Base-by-base conservation (phyloP, 2,888 invertebrate species). In the Agriotes lineatus region DNA sequence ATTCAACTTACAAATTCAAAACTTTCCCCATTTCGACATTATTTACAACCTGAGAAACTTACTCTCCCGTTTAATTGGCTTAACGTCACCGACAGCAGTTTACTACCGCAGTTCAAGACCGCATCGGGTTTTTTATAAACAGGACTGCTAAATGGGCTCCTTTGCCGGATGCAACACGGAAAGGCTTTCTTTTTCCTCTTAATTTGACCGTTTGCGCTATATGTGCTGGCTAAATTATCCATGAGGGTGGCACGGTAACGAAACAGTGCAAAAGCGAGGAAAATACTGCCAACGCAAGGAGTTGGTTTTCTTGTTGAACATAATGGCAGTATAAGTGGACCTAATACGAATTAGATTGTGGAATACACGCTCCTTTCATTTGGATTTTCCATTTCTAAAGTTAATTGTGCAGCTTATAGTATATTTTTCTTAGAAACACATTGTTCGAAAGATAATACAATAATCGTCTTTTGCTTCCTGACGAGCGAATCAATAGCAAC, bases 101-200 rank as follows among this genome's bases (percentile, higher is more conserved):
- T 48, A 48, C 10, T 48, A 48, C 22, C 6, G n/a, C 22, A n/a
- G 12, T 48, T 20, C 10, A 22, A 48, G 25, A n/a, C 48, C 12
- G 4, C 19, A 48, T 12, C 22, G 48, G 6, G 6, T 20, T 7
- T 48, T 20, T 19, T 45, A 45, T 45, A 45, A 20, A n/a, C 2
- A n/a, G 16, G 9, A 20, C 20, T 20, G 19, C 10, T 1, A 19
- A 45, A 45, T n/a, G 20, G n/a, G 3, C n/a, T 12, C n/a, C 20
- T 20, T 20, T 48, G 48, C 20, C 48, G 25, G 18, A 22, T 12
- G n/a, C 22, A 48, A 48, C 48, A 48, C 48, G 14, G 1, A 48
- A 48, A 48, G 22, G 22, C 48, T 48, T 48, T 48, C 48, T 1
- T 48, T 48, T 48, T 22, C 5, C 25, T 22, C 19, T 9, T 48